Base-by-base conservation (phyloP, 2,797 vertebrate species). In the Sarcoramphus papa region DNA sequence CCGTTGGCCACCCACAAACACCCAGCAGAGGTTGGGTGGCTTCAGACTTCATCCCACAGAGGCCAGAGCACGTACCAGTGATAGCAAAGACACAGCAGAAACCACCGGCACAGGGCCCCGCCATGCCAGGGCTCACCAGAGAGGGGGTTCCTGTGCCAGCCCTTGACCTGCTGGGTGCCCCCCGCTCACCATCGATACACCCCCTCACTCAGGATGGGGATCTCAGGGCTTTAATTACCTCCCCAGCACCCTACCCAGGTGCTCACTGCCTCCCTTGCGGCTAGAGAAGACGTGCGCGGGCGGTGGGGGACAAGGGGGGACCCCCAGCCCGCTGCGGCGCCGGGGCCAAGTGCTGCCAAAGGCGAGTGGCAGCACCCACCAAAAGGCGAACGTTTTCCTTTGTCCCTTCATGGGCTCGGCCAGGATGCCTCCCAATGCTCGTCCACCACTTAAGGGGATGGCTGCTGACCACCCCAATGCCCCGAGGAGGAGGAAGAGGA, bases 351-450 rank as follows among this genome's bases (percentile, higher is more conserved):
- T 1, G 0, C 53, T 35, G 56, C 37, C 75, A 33, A 69, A 37
- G 79, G 47, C 2, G 1, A 35, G 48, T n/a, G 37, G 51, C 73
- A 78, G 41, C 1, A 0, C 37, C 53, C 28, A 30, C 57, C 24
- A 23, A 41, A 86, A 35, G 7, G 12, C 20, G 3, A 78, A 75
- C 1, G 0, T 43, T 84, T 41, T 45, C 53, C 63, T 79, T 54
- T 31, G 25, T 45, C n/a, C 23, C 11, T 16, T 5, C 1, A 0
- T 5, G 24, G 14, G 31, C 37, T 78, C 0, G 0, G 45, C 18
- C 70, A 41, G 51, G 23, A 80, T 23, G 15, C 14, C 22, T 72
- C 48, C 45, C 22, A 10, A 4, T 28, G 27, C 27, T 47, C 47
- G 24, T 14, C 60, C 41, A 15, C 15, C 48, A 3, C 16, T 7